Evolutionary conservation across 2,113 vertebrate genomes (phyloP).

Genomic region (Cryptotis parvus): DNA sequence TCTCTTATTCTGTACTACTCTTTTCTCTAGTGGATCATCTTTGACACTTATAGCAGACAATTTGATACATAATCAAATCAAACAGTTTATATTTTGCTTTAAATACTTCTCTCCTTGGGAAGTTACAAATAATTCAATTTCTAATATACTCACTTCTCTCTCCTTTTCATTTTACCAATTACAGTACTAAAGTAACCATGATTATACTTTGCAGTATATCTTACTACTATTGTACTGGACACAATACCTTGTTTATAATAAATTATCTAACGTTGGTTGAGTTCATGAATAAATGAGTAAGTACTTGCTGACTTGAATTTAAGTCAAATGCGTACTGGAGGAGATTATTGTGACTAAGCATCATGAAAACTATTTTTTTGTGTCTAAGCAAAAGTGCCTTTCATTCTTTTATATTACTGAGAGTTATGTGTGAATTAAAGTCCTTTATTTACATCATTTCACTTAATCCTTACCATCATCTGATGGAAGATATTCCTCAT

Average conservation of each 20-base stretch:
- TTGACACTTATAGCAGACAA: neutral
- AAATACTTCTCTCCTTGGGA: conserved; percentile 52
- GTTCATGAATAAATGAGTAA: conserved; percentile 58
- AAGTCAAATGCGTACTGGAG: conserved; percentile 4
- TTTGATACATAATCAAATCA: conserved; percentile 14
- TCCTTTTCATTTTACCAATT: neutral
- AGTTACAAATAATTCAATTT: neutral
- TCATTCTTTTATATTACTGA: neutral
- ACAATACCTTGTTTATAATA: conserved; percentile 48
- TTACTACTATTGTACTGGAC: neutral
- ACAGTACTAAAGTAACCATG: conserved; percentile 3
- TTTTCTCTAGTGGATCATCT: neutral
- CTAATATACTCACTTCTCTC: neutral
- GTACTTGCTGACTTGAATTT: conserved; percentile 47
- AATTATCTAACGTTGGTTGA: conserved; percentile 19
- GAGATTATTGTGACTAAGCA: conserved; percentile 38
- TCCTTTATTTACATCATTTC: neutral
- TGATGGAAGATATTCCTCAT: neutral
- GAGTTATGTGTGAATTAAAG: neutral
- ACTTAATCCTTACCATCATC: neutral
- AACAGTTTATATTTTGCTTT: neutral
- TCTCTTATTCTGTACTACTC: neutral
- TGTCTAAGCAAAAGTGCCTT: neutral
- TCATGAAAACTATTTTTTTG: neutral
- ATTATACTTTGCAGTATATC: neutral